phyloP scores from a whole-genome alignment of 2,113 vertebrate genomes.

The Oceanites oceanicus region DNA sequence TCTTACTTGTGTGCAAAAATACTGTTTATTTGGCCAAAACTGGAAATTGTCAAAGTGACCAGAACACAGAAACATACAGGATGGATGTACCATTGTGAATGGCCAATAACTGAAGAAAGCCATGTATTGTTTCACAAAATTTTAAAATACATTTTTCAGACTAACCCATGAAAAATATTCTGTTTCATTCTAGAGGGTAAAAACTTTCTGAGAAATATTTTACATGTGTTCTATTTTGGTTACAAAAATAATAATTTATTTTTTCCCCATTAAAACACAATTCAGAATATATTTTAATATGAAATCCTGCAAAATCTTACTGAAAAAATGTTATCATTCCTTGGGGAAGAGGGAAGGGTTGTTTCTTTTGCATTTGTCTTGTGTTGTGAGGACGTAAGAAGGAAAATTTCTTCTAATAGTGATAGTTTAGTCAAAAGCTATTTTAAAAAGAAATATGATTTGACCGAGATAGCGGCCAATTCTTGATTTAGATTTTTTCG shows the following conservation, averaged over 20 bases:
- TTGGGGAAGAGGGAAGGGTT: not conserved
- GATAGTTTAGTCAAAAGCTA: not conserved
- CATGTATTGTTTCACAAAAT: not conserved
- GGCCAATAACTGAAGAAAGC: not conserved
- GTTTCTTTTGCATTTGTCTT: not conserved
- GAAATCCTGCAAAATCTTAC: not conserved
- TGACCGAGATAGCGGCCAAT: not conserved
- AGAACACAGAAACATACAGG: not conserved
- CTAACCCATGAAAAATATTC: not conserved
- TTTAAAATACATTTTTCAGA: not conserved
- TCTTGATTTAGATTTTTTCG: not conserved
- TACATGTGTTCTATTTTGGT: not conserved
- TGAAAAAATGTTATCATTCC: not conserved
- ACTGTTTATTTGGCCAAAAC: not conserved
- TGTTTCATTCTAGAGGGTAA: not conserved
- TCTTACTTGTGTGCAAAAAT: not conserved
- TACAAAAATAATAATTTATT: not conserved
- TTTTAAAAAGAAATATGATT: not conserved
- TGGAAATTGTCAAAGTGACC: not conserved
- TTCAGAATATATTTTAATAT: not conserved
- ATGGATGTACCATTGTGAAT: not conserved
- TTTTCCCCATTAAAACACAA: not conserved
- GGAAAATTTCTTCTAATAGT: not conserved
- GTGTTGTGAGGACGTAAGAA: not conserved
- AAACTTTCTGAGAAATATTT: not conserved